These are phyloP conservation scores for Trichomalopsis sarcophagae DNA, from an alignment of 1,140 invertebrate species.

Conservation along the genomic window DNA sequence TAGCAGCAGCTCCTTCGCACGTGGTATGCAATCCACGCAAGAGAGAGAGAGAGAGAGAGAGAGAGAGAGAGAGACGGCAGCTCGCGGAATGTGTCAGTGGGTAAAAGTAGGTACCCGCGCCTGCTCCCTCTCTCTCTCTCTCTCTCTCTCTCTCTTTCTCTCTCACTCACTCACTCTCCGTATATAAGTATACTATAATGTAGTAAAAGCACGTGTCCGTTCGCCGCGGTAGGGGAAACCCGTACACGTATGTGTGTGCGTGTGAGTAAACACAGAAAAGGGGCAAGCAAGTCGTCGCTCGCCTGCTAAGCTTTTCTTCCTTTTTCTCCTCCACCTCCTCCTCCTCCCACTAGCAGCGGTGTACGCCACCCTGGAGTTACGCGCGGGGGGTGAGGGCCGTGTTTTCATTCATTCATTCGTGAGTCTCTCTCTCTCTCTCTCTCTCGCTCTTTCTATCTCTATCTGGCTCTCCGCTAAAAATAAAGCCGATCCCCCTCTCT, in stretches of 20 bases:
- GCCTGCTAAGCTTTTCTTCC: background rate
- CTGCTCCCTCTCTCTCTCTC: conserved; percentile 15
- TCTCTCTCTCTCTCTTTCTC: background rate
- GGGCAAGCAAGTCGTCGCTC: background rate
- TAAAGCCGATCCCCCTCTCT: background rate
- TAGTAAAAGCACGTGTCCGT: background rate
- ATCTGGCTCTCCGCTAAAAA: background rate
- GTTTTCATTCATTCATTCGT: background rate
- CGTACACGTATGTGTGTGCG: background rate
- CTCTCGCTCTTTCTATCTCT: background rate
- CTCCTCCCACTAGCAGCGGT: no score
- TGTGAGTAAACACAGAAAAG: background rate
- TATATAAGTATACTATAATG: background rate
- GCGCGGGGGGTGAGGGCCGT: background rate
- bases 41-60: background rate
- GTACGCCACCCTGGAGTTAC: background rate
- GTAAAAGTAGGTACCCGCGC: background rate
- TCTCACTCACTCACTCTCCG: background rate
- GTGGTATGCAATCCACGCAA: background rate
- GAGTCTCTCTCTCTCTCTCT: background rate
- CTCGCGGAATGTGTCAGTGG: conserved; percentile 30
- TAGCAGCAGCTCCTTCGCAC: background rate
- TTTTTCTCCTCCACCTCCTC: background rate
- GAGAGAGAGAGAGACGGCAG: background rate
- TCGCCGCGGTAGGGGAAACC: background rate